Conservation (phyloP, 2,888 invertebrate species). For the Furcula furcula region DNA sequence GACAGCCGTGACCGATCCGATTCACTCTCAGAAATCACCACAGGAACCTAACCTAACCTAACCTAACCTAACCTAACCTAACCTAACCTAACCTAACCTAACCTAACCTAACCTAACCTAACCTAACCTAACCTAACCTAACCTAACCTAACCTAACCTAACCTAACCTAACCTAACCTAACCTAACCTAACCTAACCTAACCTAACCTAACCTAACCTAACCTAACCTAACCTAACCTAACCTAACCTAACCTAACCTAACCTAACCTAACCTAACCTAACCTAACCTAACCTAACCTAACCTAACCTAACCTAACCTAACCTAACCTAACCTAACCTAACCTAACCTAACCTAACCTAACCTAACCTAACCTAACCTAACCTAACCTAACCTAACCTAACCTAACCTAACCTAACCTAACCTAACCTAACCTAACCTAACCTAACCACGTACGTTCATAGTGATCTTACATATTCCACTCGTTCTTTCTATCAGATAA, state of each 20-base stretch:
- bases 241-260: neutral
- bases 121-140: constrained; percentile 8
- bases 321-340: constrained; percentile 14
- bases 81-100: constrained; percentile 12
- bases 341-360: constrained; percentile 12
- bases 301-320: constrained; percentile 7
- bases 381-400: constrained; percentile 12
- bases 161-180: too few relatives aligned
- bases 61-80: constrained; percentile 12
- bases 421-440: constrained; percentile 3
- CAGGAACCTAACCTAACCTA: constrained; percentile 12
- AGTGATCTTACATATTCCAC: too few relatives aligned
- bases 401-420: constrained; percentile 23
- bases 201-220: constrained; percentile 3
- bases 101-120: constrained; percentile 9
- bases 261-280: neutral
- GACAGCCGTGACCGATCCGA: too few relatives aligned
- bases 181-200: constrained; percentile 3
- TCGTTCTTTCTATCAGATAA: too few relatives aligned
- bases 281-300: constrained; percentile 1
- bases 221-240: constrained; percentile 3
- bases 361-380: constrained; percentile 11
- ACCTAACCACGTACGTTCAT: too few relatives aligned
- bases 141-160: too few relatives aligned
- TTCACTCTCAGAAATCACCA: too few relatives aligned